A percentile compares a stretch with the other conserved stretches of the same genome.
These are phyloP conservation scores for Indri indri DNA, from an alignment of 2,113 vertebrate species.

Conservation along the genomic window DNA sequence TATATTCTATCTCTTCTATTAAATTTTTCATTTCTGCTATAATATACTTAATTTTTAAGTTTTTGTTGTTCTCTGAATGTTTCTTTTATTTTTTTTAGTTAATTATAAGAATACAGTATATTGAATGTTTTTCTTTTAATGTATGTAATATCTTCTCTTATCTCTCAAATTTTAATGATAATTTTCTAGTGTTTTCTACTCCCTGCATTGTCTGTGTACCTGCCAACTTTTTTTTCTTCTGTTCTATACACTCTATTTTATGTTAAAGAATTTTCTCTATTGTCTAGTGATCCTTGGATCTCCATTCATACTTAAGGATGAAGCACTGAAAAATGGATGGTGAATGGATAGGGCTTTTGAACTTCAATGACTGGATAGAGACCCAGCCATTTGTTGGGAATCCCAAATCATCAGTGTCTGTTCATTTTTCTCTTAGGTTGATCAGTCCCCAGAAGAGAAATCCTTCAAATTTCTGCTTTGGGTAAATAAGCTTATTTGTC, in stretches of 20 bases:
- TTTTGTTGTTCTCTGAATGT: neutral
- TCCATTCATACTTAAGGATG: neutral
- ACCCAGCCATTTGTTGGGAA: neutral
- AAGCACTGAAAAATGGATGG: neutral
- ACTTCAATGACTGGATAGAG: neutral
- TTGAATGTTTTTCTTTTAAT: neutral
- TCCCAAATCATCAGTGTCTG: neutral
- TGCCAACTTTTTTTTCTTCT: neutral
- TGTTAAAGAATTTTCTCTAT: neutral
- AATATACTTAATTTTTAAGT: neutral
- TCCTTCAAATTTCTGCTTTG: neutral
- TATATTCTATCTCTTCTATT: neutral
- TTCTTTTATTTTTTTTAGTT: neutral
- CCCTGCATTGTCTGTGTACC: neutral
- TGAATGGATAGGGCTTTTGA: neutral
- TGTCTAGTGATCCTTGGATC: neutral
- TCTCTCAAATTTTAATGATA: constrained; percentile 5
- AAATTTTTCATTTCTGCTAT: neutral
- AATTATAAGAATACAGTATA: too few species aligned
- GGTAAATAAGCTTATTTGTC: neutral
- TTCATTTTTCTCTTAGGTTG: neutral
- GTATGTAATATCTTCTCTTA: neutral
- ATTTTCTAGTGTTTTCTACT: neutral
- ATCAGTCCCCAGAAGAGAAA: neutral
- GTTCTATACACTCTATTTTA: neutral